phyloP scores from a whole-genome alignment of 2,888 invertebrate genomes.

The Bellardia bayeri region DNA sequence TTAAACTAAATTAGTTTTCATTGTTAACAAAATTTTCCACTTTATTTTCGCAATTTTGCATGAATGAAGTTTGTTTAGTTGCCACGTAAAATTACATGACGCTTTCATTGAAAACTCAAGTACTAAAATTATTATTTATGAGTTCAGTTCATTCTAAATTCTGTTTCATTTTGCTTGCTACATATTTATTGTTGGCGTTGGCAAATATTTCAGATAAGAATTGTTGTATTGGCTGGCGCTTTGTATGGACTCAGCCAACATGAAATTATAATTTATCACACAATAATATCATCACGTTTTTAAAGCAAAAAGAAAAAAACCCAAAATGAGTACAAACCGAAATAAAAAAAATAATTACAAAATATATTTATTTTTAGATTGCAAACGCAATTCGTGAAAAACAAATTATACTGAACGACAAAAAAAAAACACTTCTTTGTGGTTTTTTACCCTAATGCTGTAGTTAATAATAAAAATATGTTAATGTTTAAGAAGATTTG shows the following conservation, averaged over 20 bases:
- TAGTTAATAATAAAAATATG: too few relatives aligned
- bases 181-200: not conserved
- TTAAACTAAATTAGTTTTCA: constrained; percentile 46
- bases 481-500: too few relatives aligned
- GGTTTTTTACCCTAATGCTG: not conserved
- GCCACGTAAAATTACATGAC: constrained; percentile 1
- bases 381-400: constrained; percentile 16
- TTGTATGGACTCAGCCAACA: not conserved
- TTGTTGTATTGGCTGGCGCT: constrained; percentile 31
- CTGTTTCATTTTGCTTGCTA: not conserved
- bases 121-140: constrained; percentile 17
- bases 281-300: constrained; percentile 34
- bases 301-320: not conserved
- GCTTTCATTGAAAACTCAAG: constrained; percentile 22
- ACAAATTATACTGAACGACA: not conserved
- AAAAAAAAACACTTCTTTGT: not conserved
- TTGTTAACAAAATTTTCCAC: not conserved
- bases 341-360: constrained; percentile 18
- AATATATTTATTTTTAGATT: constrained; percentile 27
- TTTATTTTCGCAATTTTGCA: constrained; percentile 13
- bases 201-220: constrained; percentile 14
- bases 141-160: constrained; percentile 5
- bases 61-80: not conserved
- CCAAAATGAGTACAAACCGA: not conserved
- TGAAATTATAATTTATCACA: constrained; percentile 20